phyloP scores from a whole-genome alignment of 2,888 invertebrate genomes.

The Plusia festucae region DNA sequence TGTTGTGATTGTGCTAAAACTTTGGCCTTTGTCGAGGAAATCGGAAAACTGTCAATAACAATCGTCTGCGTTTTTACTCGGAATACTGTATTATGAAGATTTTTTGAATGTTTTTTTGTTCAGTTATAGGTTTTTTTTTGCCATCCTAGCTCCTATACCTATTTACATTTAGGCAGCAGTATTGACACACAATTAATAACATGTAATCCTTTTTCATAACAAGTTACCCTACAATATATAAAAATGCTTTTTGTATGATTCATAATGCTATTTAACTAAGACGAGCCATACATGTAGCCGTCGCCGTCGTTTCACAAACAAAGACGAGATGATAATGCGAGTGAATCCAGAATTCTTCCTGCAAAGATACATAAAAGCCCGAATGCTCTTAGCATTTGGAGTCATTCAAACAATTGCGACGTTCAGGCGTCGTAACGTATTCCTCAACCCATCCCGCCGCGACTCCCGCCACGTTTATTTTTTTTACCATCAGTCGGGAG shows the following conservation, averaged over 20 bases:
- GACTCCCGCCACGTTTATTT: conserved; percentile 74
- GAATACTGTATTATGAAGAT: background rate
- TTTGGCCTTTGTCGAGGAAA: conserved; percentile 20
- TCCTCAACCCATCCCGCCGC: conserved; percentile 70
- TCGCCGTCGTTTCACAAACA: conserved; percentile 25
- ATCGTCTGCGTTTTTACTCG: conserved; percentile 10
- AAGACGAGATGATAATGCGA: conserved; percentile 54
- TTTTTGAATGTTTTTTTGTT: background rate
- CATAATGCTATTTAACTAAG: conserved; percentile 11
- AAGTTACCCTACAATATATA: background rate
- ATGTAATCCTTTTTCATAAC: background rate
- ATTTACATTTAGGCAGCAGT: background rate
- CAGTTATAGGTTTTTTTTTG: too few species aligned
- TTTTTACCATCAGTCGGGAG: conserved; percentile 74
- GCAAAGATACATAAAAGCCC: conserved; percentile 69
- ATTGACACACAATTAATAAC: background rate
- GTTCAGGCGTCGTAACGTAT: conserved; percentile 69
- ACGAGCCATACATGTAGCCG: conserved; percentile 8
- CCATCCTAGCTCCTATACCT: background rate
- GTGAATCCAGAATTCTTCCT: conserved; percentile 61
- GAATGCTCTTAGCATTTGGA: conserved; percentile 62
- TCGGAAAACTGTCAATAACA: conserved; percentile 32
- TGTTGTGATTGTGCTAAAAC: conserved; percentile 26
- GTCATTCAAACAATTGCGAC: conserved; percentile 70
- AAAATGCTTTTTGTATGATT: background rate